A percentile compares a stretch with the other conserved stretches of the same genome.
Evolutionary conservation across 2,888 invertebrate genomes (phyloP).

Genomic region (Ectobius pallidus): DNA sequence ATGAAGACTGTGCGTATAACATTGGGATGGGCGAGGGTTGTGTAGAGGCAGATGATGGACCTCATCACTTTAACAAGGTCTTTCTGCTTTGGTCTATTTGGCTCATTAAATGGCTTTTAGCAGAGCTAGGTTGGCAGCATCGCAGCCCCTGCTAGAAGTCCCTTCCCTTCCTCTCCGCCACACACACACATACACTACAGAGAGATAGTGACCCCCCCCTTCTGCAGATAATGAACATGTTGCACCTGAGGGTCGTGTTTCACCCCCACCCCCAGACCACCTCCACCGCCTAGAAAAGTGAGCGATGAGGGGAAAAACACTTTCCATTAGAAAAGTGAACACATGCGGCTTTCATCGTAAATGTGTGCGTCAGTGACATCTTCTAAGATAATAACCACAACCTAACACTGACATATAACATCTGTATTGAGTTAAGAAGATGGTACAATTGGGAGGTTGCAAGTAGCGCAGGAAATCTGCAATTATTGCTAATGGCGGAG

Average conservation of each 20-base stretch:
- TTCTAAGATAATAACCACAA: too few relatives aligned
- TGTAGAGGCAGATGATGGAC: conserved; percentile 18
- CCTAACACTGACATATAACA: too few relatives aligned
- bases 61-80: conserved; percentile 42
- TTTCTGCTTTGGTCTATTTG: conserved; percentile 38
- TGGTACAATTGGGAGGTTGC: too few relatives aligned
- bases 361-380: too few relatives aligned
- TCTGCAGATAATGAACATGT: conserved; percentile 28
- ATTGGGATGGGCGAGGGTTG: too few relatives aligned
- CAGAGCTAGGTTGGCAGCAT: conserved; percentile 1
- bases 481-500: too few relatives aligned
- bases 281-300: background rate
- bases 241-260: conserved; percentile 29
- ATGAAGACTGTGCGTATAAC: background rate
- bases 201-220: conserved; percentile 16
- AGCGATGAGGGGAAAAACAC: conserved; percentile 7
- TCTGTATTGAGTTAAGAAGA: too few relatives aligned
- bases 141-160: conserved; percentile 5
- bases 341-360: too few relatives aligned
- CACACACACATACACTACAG: background rate
- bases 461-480: too few relatives aligned
- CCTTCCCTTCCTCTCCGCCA: background rate
- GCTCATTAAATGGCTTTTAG: conserved; percentile 43
- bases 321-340: conserved; percentile 14
- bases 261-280: background rate